phyloP scores from a whole-genome alignment of 2,888 invertebrate genomes.

The Yponomeuta malinellus region DNA sequence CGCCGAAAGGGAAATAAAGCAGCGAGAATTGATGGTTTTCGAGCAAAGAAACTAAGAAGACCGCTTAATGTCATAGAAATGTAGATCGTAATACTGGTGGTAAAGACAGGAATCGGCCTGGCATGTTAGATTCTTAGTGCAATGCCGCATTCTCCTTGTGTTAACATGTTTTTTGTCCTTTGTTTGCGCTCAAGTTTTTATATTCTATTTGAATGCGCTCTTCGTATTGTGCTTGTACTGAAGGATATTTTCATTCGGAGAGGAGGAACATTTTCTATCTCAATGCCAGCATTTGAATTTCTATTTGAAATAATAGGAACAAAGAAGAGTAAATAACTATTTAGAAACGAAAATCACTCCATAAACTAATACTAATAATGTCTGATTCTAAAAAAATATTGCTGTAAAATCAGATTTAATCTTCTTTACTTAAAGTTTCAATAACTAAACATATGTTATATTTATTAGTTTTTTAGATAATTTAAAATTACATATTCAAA shows the following conservation, averaged over 20 bases:
- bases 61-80: background rate
- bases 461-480: too few species aligned
- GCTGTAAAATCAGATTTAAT: too few species aligned
- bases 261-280: background rate
- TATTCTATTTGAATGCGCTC: background rate
- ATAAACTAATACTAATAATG: too few species aligned
- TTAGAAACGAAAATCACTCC: too few species aligned
- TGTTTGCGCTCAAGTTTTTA: background rate
- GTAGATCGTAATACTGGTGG: background rate
- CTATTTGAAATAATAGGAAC: too few species aligned
- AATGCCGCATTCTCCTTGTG: background rate
- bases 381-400: too few species aligned
- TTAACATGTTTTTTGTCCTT: background rate
- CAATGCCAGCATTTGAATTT: too few species aligned
- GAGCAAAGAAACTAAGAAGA: background rate
- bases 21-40: background rate
- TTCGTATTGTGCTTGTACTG: background rate
- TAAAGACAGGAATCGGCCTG: background rate
- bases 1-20: background rate
- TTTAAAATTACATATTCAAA: too few species aligned
- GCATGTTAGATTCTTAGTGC: background rate
- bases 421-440: too few species aligned
- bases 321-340: too few species aligned
- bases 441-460: too few species aligned
- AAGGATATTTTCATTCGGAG: background rate